Evolutionary conservation across 2,888 invertebrate species (phyloP), one percentile per base, ranked within the genome.

Genomic region (Portevinia maculata): DNA sequence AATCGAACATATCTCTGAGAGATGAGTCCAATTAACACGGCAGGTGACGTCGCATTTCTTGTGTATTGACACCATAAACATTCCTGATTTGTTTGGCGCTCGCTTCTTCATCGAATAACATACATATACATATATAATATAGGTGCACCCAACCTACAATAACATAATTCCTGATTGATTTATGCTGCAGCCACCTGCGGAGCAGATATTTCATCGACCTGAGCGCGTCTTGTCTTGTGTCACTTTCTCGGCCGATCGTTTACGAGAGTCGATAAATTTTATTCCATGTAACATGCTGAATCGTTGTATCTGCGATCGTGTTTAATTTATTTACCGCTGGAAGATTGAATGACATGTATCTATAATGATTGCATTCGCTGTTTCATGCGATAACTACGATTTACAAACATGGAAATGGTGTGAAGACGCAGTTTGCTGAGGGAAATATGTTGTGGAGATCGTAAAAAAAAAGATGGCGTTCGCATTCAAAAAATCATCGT

Each of bases 1-100:
- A 69, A 48, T 69, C 69, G 62, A 62, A 62, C 55, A 70, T 17
- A 57, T 81, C 64, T 52, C 50, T 74, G 52, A 59, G 50, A 70
- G 69, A 75, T 70, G 74, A 59, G 55, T 76, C 64, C 70, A 76
- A 70, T 81, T 76, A 76, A 81, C 76, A 70, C 76, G 81, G 81
- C 81, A 81, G 81, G 81, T 81, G 81, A 81, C 70, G 76, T 62
- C 44, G 81, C 24, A 60, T 76, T 76, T 53, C 46, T 59, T 64
- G 37, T 34, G 70, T 52, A 50, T 69, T 81, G 76, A 70, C 75
- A 76, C 70, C 52, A 76, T 76, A 76, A 81, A 76, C 64, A 44
- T 70, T 70, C 41, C 32, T 24, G 55, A 50, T 70, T 32, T 62
- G 57, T 19, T 28, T 1, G n/a, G 17, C 7, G 53, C 28, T 62